A percentile compares a stretch with the other conserved stretches of the same genome.
These are phyloP conservation scores for zebrafish (Danio rerio) DNA, from an alignment of 2,113 vertebrate species.

Conservation along the genomic window DNA sequence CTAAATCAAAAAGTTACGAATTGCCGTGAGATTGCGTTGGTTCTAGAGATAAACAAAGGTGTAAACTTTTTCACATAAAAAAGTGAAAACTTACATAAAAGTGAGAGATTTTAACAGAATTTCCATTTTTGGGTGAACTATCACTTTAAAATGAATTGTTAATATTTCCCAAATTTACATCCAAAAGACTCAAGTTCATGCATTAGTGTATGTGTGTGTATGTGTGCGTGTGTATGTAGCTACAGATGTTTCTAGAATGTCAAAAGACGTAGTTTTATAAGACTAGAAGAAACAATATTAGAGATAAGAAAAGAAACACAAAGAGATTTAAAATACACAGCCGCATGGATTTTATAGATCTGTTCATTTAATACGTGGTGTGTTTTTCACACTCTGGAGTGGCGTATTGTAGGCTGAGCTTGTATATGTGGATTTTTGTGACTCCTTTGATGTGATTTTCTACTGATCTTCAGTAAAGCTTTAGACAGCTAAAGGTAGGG, in stretches of 20 bases:
- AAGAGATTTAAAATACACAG: neutral
- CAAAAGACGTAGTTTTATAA: neutral
- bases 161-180: neutral
- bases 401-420: neutral
- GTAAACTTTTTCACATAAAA: too few species aligned
- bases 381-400: neutral
- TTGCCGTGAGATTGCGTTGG: too few species aligned
- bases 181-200: neutral
- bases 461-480: slow-evolving; percentile 38
- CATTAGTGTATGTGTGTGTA: neutral
- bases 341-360: neutral
- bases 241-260: neutral
- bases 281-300: neutral
- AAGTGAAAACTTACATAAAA: too few species aligned
- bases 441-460: slow-evolving; percentile 52
- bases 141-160: too few species aligned
- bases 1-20: too few species aligned
- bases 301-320: neutral
- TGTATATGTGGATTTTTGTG: slow-evolving; percentile 31
- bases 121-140: too few species aligned
- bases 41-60: too few species aligned
- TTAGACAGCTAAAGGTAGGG: slow-evolving; percentile 38
- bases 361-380: neutral
- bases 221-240: neutral
- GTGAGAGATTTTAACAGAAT: too few species aligned